Percentiles rank a stretch among this genome's conserved stretches.
phyloP scores from a whole-genome alignment of 2,888 invertebrate genomes.

The Galerucella nymphaeae region DNA sequence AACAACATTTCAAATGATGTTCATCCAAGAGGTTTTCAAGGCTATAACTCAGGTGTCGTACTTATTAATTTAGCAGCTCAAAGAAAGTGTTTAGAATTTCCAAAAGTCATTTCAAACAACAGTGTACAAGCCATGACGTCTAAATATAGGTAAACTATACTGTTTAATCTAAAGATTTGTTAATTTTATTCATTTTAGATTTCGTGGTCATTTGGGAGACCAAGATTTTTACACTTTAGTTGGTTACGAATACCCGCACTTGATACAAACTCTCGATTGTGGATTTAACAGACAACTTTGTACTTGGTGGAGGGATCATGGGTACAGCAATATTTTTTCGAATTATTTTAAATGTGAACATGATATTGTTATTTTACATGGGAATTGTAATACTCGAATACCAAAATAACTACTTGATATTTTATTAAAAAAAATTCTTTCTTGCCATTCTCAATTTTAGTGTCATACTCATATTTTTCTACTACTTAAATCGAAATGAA shows the following conservation, averaged over 20 bases:
- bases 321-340: constrained; percentile 78
- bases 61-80: constrained; percentile 76
- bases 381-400: constrained; percentile 80
- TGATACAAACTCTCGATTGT: constrained; percentile 80
- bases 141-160: constrained; percentile 66
- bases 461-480: constrained; percentile 8
- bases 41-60: constrained; percentile 84
- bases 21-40: constrained; percentile 72
- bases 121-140: constrained; percentile 69
- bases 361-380: constrained; percentile 76
- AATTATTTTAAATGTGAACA: constrained; percentile 77
- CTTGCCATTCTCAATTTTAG: constrained; percentile 17
- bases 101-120: constrained; percentile 68
- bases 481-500: neutral
- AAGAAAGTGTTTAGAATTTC: constrained; percentile 72
- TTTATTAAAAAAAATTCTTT: neutral
- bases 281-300: constrained; percentile 86
- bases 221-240: constrained; percentile 84
- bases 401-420: constrained; percentile 59
- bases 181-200: constrained; percentile 52
- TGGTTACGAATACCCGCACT: constrained; percentile 75
- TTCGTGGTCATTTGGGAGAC: constrained; percentile 81
- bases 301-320: constrained; percentile 83
- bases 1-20: constrained; percentile 49
- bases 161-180: neutral